A percentile compares a stretch with the other conserved stretches of the same genome.
These are phyloP conservation scores for Gandaritis pyraliata DNA, from an alignment of 2,888 invertebrate genomes.

Conservation along the genomic window DNA sequence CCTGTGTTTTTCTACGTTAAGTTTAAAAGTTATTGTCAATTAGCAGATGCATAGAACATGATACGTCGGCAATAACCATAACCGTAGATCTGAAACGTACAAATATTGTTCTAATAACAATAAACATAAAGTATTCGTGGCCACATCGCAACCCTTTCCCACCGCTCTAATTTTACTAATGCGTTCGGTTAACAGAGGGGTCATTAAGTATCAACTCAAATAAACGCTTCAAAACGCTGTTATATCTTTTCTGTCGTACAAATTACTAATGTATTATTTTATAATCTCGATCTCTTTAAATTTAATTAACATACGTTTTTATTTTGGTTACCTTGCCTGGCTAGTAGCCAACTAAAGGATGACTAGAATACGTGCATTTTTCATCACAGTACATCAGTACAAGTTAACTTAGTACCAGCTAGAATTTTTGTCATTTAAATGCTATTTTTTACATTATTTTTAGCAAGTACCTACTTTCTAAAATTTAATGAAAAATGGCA, in stretches of 20 bases:
- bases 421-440: no score
- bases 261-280: conserved; percentile 61
- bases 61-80: conserved; percentile 70
- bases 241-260: conserved; percentile 66
- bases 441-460: no score
- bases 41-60: conserved; percentile 52
- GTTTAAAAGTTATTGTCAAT: conserved; percentile 36
- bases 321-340: no score
- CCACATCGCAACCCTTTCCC: conserved; percentile 76
- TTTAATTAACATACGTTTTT: no score
- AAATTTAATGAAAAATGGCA: conserved; percentile 47
- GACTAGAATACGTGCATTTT: no score
- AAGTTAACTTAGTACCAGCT: no score
- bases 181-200: conserved; percentile 71
- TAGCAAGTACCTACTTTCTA: conserved; percentile 14
- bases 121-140: conserved; percentile 76
- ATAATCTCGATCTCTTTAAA: conserved; percentile 16
- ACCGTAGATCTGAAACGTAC: conserved; percentile 77
- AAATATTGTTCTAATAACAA: conserved; percentile 84
- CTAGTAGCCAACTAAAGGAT: no score
- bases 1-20: conserved; percentile 8
- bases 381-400: no score
- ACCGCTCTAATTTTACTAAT: conserved; percentile 84
- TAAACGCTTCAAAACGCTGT: conserved; percentile 70
- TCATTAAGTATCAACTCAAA: conserved; percentile 70